Evolutionary conservation across 2,113 vertebrate species (phyloP).

Genomic region (Serilophus lunatus): DNA sequence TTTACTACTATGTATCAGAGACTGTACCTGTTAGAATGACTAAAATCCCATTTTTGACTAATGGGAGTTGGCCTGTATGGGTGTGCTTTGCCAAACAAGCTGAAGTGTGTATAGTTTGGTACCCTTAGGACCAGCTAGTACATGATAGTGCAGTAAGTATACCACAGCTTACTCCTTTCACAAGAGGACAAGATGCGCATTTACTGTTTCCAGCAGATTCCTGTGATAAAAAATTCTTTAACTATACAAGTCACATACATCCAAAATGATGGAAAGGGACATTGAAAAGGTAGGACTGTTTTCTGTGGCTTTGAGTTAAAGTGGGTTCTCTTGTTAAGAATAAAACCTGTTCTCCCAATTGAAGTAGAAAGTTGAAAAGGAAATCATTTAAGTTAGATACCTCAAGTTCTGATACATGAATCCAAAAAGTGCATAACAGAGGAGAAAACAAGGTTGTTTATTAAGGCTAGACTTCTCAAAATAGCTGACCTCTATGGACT

Average conservation of each 20-base stretch:
- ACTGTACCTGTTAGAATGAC: not conserved
- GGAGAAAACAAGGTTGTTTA: conserved; percentile 37
- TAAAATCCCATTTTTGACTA: not conserved
- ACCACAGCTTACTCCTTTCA: not conserved
- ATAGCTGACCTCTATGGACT: not conserved
- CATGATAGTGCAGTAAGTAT: not conserved
- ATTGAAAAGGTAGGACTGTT: not conserved
- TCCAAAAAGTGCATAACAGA: conserved; percentile 17
- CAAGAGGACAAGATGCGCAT: not conserved
- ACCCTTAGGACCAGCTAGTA: not conserved
- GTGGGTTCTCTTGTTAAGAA: not conserved
- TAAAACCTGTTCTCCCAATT: not conserved
- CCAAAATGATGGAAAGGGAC: not conserved
- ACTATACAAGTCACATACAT: not conserved
- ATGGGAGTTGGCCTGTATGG: not conserved
- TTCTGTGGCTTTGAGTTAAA: not conserved
- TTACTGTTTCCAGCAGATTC: not conserved
- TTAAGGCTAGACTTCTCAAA: conserved; percentile 19
- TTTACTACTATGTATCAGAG: not conserved
- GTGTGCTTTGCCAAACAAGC: not conserved
- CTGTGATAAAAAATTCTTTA: not conserved
- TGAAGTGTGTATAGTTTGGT: not conserved
- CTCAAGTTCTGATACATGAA: not conserved
- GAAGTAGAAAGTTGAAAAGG: not conserved
- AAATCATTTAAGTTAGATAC: not conserved